These are phyloP conservation scores for Pseudomyrmex sp. DNA, from an alignment of 1,140 invertebrate genomes.

Conservation along the genomic window DNA sequence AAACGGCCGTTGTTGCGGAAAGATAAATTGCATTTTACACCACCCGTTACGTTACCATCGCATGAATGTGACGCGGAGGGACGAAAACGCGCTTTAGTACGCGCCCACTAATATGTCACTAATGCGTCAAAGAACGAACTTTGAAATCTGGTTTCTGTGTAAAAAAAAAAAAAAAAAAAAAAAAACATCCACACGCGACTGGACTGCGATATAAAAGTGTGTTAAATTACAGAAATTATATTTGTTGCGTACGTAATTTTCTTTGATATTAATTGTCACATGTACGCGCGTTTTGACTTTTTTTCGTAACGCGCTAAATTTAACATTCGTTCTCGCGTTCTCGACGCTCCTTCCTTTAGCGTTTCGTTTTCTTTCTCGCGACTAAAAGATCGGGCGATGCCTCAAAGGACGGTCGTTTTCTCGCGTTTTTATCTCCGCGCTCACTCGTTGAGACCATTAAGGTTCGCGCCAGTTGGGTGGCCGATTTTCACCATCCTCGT, in stretches of 20 bases:
- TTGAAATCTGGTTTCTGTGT: slow-evolving; percentile 25
- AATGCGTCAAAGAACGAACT: too few species aligned
- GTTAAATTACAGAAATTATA: background rate
- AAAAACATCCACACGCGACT: background rate
- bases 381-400: slow-evolving; percentile 30
- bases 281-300: background rate
- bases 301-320: background rate
- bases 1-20: slow-evolving; percentile 39
- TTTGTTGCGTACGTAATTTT: slow-evolving; percentile 6
- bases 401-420: slow-evolving; percentile 49
- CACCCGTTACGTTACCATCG: slow-evolving; percentile 24
- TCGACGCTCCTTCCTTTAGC: background rate
- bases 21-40: slow-evolving; percentile 57
- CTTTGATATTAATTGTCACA: background rate
- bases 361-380: slow-evolving; percentile 2
- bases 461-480: slow-evolving; percentile 60
- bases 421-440: slow-evolving; percentile 24
- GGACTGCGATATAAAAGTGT: background rate
- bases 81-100: slow-evolving; percentile 15
- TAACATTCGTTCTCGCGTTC: background rate
- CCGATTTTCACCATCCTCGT: slow-evolving; percentile 62
- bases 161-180: background rate
- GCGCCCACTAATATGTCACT: slow-evolving; percentile 32
- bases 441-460: slow-evolving; percentile 62
- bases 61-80: background rate